Conservation (phyloP, 2,113 vertebrate species). For the Chaetops frenatus region DNA sequence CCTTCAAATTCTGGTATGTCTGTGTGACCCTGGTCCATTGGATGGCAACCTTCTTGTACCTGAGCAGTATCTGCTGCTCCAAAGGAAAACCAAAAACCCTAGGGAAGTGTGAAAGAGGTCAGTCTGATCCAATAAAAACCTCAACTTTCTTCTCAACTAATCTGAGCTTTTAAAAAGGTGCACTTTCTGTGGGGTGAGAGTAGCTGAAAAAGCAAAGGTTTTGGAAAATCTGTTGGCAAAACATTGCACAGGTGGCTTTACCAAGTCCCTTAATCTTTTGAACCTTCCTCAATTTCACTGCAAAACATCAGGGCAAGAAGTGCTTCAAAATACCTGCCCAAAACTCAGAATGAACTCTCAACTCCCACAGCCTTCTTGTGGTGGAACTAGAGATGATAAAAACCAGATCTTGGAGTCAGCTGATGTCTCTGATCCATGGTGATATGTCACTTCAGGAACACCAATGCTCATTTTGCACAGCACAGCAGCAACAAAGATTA, state of each 20-base stretch:
- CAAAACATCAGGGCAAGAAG: not conserved
- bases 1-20: not conserved
- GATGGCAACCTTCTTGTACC: not conserved
- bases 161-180: accelerated
- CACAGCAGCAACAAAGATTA: not conserved
- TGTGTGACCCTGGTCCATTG: not conserved
- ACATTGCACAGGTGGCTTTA: not conserved
- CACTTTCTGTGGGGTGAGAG: not conserved
- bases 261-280: not conserved
- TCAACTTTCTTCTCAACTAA: not conserved
- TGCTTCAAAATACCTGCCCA: not conserved
- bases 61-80: not conserved
- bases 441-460: not conserved
- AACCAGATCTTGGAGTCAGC: not conserved
- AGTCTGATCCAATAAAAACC: not conserved
- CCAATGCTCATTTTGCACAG: not conserved
- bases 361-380: not conserved
- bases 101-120: accelerated
- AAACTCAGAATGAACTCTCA: not conserved
- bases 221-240: not conserved
- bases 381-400: not conserved
- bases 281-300: not conserved
- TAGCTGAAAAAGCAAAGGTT: not conserved
- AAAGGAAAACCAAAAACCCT: not conserved
- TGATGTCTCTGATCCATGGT: accelerated